These are phyloP conservation scores for Sprattus sprattus DNA, from an alignment of 2,113 vertebrate species.

Conservation along the genomic window DNA sequence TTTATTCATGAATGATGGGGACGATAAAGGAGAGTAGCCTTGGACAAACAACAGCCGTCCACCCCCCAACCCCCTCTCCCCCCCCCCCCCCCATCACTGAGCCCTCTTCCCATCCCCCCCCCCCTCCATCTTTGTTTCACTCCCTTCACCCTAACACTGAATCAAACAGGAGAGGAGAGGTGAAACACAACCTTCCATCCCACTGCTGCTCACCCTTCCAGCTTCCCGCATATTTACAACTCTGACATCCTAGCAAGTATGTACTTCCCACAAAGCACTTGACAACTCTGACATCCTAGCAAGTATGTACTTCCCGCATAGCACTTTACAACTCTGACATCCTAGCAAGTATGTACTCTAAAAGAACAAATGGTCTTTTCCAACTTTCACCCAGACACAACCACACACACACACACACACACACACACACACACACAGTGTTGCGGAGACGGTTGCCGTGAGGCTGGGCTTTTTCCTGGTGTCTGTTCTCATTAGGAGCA, in stretches of 20 bases:
- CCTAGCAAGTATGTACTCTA: not conserved
- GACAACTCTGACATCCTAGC: too few relatives aligned
- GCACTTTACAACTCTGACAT: not conserved
- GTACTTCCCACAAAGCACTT: not conserved
- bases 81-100: not conserved
- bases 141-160: not conserved
- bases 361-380: not conserved
- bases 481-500: not conserved
- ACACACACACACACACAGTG: not conserved
- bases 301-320: too few relatives aligned
- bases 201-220: not conserved
- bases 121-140: not conserved
- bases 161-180: not conserved
- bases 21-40: slow-evolving; percentile 6
- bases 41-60: not conserved
- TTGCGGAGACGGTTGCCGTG: not conserved
- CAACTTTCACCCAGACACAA: not conserved
- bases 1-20: slow-evolving; percentile 48
- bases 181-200: not conserved
- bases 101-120: not conserved
- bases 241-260: too few relatives aligned
- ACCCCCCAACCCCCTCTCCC: not conserved
- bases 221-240: not conserved
- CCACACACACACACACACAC: not conserved
- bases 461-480: not conserved